Evolutionary conservation across 1,140 invertebrate species (phyloP), one percentile per base, ranked within the genome.

Genomic region (Drosophila pandora): DNA sequence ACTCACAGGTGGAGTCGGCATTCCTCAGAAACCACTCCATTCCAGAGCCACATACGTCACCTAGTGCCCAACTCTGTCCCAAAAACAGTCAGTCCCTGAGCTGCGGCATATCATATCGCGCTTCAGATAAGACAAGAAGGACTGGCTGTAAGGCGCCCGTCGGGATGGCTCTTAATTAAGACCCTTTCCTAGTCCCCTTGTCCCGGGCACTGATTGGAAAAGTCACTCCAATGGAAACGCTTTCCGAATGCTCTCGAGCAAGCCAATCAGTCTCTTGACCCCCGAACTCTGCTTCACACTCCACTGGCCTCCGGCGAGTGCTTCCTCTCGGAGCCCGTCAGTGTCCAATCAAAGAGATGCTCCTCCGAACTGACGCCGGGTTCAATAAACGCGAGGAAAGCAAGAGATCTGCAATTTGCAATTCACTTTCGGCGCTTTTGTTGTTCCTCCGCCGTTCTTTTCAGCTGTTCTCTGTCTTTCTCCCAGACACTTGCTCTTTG

Each of bases 401-500:
- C 17, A 17, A 17, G 17, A 53, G 32, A 68, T 76, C 55, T 68
- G 72, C 72, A 63, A 78, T 81, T 87, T 77, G 63, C 65, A 77
- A 74, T 87, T 65, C 56, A 61, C 54, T 54, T 62, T 76, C 59
- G 53, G 41, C 54, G 43, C 45, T 47, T 63, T 62, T 62, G 61
- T 80, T 76, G 59, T 47, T 43, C 10, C 3, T 17, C 2, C 8
- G 37, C 54, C 49, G 34, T 71, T 56, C 65, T 39, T 9, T 13
- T 62, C 64, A 71, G 63, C 48, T 70, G 23, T 73, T 81, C 81
- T 67, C 63, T 60, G 17, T 17, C 17, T 17, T 17, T 17, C 17
- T 34, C 59, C 76, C 76, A 47, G 41, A 55, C 60, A 60, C 41
- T 60, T 34, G 67, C 68, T 85, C 68, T 85, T 71, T 85, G 82